Evolutionary conservation across 30 jellyfish, hydroid and myxozoan genomes (phyloP).

Genomic region (Turritopsis rubra): DNA sequence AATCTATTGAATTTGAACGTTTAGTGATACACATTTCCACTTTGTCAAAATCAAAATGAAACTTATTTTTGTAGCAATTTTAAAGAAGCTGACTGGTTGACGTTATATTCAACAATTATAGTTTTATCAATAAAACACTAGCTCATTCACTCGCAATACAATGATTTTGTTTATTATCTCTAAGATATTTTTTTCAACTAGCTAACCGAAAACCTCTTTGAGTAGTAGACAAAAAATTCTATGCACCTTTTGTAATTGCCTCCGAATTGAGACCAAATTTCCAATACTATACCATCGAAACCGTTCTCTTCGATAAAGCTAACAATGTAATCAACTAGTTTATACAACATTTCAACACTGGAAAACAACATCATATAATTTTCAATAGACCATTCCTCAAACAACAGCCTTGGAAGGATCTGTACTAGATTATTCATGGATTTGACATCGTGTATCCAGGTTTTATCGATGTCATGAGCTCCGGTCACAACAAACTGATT

Average conservation of each 20-base stretch:
- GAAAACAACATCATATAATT: slow-evolving; percentile 56
- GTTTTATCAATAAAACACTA: no score
- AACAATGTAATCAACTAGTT: slow-evolving; percentile 57
- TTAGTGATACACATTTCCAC: no score
- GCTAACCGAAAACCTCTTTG: background rate
- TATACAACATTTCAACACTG: slow-evolving; percentile 49
- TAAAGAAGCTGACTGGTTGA: no score
- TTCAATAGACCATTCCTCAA: slow-evolving; percentile 72
- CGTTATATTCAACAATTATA: no score
- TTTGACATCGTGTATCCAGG: slow-evolving; percentile 26
- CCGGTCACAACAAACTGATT: slow-evolving; percentile 54
- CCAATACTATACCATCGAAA: slow-evolving; percentile 88
- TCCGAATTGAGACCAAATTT: slow-evolving; percentile 72
- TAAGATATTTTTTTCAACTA: no score
- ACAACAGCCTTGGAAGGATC: slow-evolving; percentile 69
- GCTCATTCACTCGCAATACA: no score
- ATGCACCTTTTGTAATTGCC: slow-evolving; percentile 3
- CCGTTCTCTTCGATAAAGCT: slow-evolving; percentile 47
- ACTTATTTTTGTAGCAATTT: no score
- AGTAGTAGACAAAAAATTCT: background rate
- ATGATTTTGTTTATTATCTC: no score
- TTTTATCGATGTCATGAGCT: slow-evolving; percentile 71
- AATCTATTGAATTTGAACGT: no score
- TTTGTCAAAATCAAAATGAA: no score
- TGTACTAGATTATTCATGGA: slow-evolving; percentile 3